Evolutionary conservation across 2,888 invertebrate genomes (phyloP).

Genomic region (Thalpophila matura): DNA sequence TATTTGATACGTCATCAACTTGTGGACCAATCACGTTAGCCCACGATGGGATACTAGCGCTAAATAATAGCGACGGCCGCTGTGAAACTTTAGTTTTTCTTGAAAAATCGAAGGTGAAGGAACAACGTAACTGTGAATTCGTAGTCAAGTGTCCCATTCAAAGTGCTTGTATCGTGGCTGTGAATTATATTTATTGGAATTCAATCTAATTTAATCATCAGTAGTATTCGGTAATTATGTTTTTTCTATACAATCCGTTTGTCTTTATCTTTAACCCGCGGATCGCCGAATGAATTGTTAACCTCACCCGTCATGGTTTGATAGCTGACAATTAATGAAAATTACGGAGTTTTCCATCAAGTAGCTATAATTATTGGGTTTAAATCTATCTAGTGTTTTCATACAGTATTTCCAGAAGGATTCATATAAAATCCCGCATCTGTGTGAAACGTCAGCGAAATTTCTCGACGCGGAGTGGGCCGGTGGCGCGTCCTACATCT

Average conservation of each 20-base stretch:
- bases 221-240: constrained; percentile 73
- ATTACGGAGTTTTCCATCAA: neutral
- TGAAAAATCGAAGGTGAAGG: constrained; percentile 81
- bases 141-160: constrained; percentile 71
- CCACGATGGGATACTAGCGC: constrained; percentile 92
- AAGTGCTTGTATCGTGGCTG: constrained; percentile 82
- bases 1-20: constrained; percentile 83
- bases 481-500: constrained; percentile 78
- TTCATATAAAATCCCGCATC: constrained; percentile 48
- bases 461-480: constrained; percentile 80
- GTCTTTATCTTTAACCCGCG: neutral
- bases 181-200: constrained; percentile 68
- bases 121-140: constrained; percentile 72
- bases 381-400: constrained; percentile 25
- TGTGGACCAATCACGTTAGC: constrained; percentile 86
- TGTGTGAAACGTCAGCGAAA: constrained; percentile 70
- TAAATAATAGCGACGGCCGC: constrained; percentile 88
- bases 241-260: constrained; percentile 35
- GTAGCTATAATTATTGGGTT: neutral
- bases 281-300: constrained; percentile 37
- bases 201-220: constrained; percentile 62
- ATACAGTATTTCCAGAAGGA: constrained; percentile 2
- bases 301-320: constrained; percentile 36
- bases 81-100: constrained; percentile 85
- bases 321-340: constrained; percentile 1